Evolutionary conservation across 2,113 vertebrate genomes (phyloP), one percentile per base, ranked within the genome.

Genomic region (Ptilonorhynchus violaceus): DNA sequence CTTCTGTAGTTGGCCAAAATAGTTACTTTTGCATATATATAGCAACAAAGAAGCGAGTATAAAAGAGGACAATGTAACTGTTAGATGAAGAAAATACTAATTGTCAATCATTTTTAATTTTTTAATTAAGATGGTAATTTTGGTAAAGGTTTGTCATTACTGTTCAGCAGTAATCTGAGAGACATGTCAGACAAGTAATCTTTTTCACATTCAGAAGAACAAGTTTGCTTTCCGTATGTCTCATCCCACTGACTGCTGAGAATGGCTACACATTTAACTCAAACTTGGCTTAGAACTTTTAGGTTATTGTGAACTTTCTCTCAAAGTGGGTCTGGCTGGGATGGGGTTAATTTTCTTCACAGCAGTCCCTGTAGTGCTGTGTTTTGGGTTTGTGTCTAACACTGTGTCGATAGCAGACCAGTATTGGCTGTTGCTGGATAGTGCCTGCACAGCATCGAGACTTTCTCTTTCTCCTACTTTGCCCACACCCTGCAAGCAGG

Each of bases 61-160:
- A 12, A 58, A 89, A 70, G 30, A 81, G n/a, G 33, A 62, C 69
- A 73, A 46, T 37, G 7, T 72, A 56, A 24, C 24, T 56, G 4
- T 78, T 88, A 59, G 27, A 23, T 78, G 73, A 55, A 46, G 11
- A 70, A 93, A 91, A 88, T 75, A 50, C 27, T 80, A 58, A n/a
- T 49, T 77, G 21, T 14, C 18, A 24, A 4, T 72, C 2, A 53
- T 89, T 91, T 92, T 60, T 37, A 76, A 68, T 84, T 89, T 91
- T 92, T 60, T 37, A 76, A 68, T 84, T 53, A 52, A 63, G 24
- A 35, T 77, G 19, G 31, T 80, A n/a, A n/a, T 77, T 89, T 66
- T 58, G 13, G 37, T 92, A 66, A 85, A 64, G 28, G 35, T 70
- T 68, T 56, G 6, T 63, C 9, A 5, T 72, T n/a, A n/a, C n/a